These are phyloP conservation scores for Scaptomyza cyrtandrae DNA, from an alignment of 2,888 invertebrate species.

Conservation along the genomic window DNA sequence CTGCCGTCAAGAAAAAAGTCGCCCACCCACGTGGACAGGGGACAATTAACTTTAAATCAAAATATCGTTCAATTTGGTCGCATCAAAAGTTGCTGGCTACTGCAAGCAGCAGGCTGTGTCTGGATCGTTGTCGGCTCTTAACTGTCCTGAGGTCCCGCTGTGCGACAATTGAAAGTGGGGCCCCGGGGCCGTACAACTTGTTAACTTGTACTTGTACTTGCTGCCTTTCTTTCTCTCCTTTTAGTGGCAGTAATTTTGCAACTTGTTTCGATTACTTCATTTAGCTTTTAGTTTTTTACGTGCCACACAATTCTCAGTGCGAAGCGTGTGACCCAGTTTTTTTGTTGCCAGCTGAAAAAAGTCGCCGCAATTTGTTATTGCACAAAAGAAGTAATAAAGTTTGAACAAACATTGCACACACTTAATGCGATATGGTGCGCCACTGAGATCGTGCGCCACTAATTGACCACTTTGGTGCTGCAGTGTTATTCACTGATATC, in stretches of 20 bases:
- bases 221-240: constrained; percentile 19
- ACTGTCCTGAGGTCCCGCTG: constrained; percentile 44
- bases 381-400: constrained; percentile 46
- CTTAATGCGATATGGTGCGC: constrained; percentile 8
- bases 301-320: constrained; percentile 31
- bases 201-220: constrained; percentile 59
- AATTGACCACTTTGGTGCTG: constrained; percentile 40
- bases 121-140: neutral
- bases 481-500: constrained; percentile 38
- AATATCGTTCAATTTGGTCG: constrained; percentile 61
- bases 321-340: constrained; percentile 54
- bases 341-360: constrained; percentile 16
- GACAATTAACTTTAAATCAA: constrained; percentile 55
- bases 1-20: constrained; percentile 25
- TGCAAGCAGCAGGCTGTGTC: constrained; percentile 13
- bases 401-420: constrained; percentile 29
- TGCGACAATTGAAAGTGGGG: constrained; percentile 75
- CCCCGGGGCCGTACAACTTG: constrained; percentile 62
- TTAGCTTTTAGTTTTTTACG: constrained; percentile 28
- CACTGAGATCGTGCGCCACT: constrained; percentile 50
- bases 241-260: constrained; percentile 29
- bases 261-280: constrained; percentile 72
- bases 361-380: constrained; percentile 46
- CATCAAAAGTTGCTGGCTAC: constrained; percentile 59
- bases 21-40: constrained; percentile 56